Conservation (phyloP, 2,888 invertebrate genomes). For the Prosopocoilus inquinatus region DNA sequence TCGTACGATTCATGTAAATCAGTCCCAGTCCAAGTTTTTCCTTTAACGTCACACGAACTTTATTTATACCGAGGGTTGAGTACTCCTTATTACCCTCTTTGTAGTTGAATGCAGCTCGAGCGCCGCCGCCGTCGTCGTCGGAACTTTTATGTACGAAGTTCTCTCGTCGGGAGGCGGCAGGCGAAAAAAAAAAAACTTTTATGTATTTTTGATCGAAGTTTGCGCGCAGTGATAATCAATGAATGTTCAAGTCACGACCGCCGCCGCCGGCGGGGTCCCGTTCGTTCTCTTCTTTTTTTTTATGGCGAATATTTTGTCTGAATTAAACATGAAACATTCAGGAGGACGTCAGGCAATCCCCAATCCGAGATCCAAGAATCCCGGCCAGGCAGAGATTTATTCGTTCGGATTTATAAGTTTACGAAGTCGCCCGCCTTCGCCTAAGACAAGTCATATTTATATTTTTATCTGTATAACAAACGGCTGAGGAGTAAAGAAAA, state of each 20-base stretch:
- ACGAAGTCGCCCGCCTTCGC: slow-evolving; percentile 40
- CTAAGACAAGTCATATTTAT: slow-evolving; percentile 47
- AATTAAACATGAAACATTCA: slow-evolving; percentile 48
- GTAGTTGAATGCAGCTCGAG: too few relatives aligned
- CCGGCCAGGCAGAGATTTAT: slow-evolving; percentile 44
- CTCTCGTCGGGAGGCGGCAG: too few relatives aligned
- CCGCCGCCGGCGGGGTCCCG: not conserved
- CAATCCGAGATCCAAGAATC: too few relatives aligned
- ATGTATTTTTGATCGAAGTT: too few relatives aligned
- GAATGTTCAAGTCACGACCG: slow-evolving; percentile 31
- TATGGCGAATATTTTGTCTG: slow-evolving; percentile 28
- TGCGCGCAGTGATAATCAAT: slow-evolving; percentile 30
- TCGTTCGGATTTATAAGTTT: slow-evolving; percentile 40
- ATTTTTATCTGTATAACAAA: slow-evolving; percentile 47
- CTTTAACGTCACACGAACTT: too few relatives aligned
- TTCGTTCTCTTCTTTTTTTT: slow-evolving; percentile 6
- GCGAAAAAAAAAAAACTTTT: too few relatives aligned
- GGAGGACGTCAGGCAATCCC: slow-evolving; percentile 33
- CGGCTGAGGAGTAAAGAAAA: slow-evolving; percentile 42
- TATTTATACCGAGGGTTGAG: too few relatives aligned
- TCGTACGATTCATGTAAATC: too few relatives aligned
- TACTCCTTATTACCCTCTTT: too few relatives aligned
- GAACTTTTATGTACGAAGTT: too few relatives aligned
- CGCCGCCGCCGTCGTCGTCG: too few relatives aligned
- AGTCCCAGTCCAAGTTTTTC: too few relatives aligned